Conservation (phyloP, 2,888 invertebrate genomes). For the Habrosyne pyritoides region DNA sequence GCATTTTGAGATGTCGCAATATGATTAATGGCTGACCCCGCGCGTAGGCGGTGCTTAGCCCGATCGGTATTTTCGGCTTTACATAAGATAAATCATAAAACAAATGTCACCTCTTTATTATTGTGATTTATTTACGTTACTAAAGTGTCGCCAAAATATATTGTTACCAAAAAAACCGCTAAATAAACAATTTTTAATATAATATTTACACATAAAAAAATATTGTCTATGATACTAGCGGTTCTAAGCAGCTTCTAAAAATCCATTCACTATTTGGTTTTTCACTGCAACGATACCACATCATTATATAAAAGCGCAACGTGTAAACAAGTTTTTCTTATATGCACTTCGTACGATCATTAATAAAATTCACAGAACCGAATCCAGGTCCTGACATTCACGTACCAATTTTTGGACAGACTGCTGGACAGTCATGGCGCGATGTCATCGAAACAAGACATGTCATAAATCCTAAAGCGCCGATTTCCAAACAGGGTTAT, state of each 20-base stretch:
- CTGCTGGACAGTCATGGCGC: constrained; percentile 13
- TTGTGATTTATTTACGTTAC: constrained; percentile 55
- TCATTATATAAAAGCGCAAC: no score
- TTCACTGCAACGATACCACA: no score
- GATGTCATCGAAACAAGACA: constrained; percentile 19
- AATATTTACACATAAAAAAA: no score
- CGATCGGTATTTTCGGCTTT: constrained; percentile 79
- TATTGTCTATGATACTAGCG: background rate
- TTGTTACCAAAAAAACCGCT: constrained; percentile 29
- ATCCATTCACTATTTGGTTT: no score
- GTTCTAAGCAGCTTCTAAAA: no score
- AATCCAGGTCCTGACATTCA: background rate
- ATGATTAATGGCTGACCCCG: constrained; percentile 76
- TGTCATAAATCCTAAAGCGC: constrained; percentile 40
- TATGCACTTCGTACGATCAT: no score
- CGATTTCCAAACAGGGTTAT: constrained; percentile 43
- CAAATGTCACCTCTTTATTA: constrained; percentile 66
- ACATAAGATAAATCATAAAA: constrained; percentile 69
- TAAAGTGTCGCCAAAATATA: constrained; percentile 43
- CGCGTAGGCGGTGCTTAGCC: constrained; percentile 80
- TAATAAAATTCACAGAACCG: no score
- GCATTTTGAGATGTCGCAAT: constrained; percentile 82
- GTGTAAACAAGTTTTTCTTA: no score
- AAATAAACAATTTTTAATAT: background rate
- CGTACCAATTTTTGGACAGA: background rate